phyloP scores from a whole-genome alignment of 2,797 vertebrate genomes.

The Rhabdophis nuchalis region DNA sequence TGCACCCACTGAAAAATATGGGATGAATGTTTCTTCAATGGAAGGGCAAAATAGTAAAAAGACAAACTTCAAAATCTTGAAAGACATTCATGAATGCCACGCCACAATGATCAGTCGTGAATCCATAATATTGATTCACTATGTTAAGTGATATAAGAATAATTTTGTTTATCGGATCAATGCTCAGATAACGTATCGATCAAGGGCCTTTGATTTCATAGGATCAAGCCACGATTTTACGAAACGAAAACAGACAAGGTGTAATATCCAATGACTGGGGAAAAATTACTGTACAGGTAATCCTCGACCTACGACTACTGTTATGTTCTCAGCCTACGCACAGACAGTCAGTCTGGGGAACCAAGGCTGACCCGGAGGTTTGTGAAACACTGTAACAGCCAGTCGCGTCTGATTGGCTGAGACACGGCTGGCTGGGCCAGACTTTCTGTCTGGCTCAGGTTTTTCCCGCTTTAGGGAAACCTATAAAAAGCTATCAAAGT shows the following conservation, averaged over 20 bases:
- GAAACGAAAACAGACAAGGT: not conserved
- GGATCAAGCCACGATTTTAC: not conserved
- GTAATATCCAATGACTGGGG: not conserved
- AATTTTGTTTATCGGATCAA: not conserved
- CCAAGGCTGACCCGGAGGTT: too few relatives aligned
- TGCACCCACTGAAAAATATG: not conserved
- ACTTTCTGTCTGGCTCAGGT: too few relatives aligned
- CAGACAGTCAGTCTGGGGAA: too few relatives aligned
- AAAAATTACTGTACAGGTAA: not conserved
- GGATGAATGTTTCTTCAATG: not conserved
- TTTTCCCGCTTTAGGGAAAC: too few relatives aligned
- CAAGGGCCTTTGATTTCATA: not conserved
- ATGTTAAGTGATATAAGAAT: not conserved
- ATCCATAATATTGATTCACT: not conserved
- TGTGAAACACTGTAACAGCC: too few relatives aligned
- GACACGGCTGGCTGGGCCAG: too few relatives aligned
- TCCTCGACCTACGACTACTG: too few relatives aligned
- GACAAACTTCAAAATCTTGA: not conserved
- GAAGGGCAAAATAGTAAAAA: not conserved
- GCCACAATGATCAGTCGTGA: not conserved
- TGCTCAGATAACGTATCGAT: not conserved
- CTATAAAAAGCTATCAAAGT: too few relatives aligned
- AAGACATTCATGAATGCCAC: not conserved
- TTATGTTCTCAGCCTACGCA: too few relatives aligned
- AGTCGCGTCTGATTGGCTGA: too few relatives aligned